Conservation (phyloP, 2,113 vertebrate genomes). For the Myxocyprinus asiaticus region DNA sequence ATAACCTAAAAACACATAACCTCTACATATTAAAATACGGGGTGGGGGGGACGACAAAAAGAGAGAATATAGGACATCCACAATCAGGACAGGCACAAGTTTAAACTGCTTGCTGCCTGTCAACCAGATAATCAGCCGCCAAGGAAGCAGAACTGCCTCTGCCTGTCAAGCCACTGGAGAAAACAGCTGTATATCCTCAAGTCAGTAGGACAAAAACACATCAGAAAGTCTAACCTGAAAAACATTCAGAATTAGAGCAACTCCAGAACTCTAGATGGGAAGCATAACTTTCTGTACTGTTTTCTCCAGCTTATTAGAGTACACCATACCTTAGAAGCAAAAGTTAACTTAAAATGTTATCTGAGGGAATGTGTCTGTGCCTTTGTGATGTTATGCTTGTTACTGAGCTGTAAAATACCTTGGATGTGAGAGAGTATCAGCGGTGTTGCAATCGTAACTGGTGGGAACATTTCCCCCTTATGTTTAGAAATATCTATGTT, state of each 20-base stretch:
- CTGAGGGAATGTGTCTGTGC: not conserved
- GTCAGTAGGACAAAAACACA: constrained; percentile 11
- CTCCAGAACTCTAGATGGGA: not conserved
- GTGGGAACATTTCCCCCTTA: no score
- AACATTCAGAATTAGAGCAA: not conserved
- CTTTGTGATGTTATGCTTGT: not conserved
- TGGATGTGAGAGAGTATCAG: not conserved
- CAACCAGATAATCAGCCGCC: constrained; percentile 22
- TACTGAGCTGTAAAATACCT: not conserved
- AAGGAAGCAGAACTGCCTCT: not conserved
- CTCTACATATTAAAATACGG: not conserved
- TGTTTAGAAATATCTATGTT: no score
- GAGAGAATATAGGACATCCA: constrained; percentile 26
- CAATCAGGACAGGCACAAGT: constrained; percentile 16
- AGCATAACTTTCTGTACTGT: not conserved
- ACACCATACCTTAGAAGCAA: not conserved
- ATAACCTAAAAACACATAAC: no score
- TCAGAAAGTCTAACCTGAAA: not conserved
- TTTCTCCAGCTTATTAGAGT: not conserved
- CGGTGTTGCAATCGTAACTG: no score
- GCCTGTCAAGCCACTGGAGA: not conserved
- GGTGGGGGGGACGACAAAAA: no score
- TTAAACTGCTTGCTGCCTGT: constrained; percentile 1
- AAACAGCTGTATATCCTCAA: not conserved
- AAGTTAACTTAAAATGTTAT: not conserved